Conservation (phyloP, 2,888 invertebrate species). For the Sinotaia quadrata region DNA sequence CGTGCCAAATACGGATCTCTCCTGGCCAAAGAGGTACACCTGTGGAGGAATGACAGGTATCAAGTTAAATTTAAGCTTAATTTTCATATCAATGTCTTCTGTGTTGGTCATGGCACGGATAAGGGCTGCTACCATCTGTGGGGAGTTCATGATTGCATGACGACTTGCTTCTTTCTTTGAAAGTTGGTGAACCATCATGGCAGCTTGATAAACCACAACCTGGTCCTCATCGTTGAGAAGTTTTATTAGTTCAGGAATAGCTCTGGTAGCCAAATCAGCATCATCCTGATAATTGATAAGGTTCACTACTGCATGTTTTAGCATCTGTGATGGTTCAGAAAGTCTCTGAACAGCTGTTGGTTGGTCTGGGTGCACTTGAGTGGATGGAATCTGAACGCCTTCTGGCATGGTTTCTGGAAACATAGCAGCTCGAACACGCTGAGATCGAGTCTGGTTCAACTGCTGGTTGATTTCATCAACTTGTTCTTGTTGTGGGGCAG, state of each 20-base stretch:
- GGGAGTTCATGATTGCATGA: conserved; percentile 80
- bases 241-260: conserved; percentile 97
- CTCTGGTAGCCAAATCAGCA: conserved; percentile 94
- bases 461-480: conserved; percentile 98
- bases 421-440: conserved; percentile 98
- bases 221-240: conserved; percentile 72
- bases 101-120: conserved; percentile 96
- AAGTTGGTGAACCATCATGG: conserved; percentile 99
- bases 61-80: neutral
- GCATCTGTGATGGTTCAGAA: conserved; percentile 97
- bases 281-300: conserved; percentile 99
- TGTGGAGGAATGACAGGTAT: neutral
- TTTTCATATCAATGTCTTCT: conserved; percentile 92
- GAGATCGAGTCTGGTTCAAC: conserved; percentile 94
- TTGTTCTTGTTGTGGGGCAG: conserved; percentile 80
- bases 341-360: conserved; percentile 95
- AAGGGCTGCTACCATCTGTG: conserved; percentile 87
- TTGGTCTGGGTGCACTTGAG: conserved; percentile 94
- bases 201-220: conserved; percentile 90
- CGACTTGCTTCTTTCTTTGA: conserved; percentile 96
- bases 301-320: conserved; percentile 96
- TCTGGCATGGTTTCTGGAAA: conserved; percentile 98
- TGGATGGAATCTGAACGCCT: conserved; percentile 91
- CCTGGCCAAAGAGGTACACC: conserved; percentile 43
- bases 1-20: conserved; percentile 50